Evolutionary conservation across 2,888 invertebrate species (phyloP).

Genomic region (Drosophila neutralis): DNA sequence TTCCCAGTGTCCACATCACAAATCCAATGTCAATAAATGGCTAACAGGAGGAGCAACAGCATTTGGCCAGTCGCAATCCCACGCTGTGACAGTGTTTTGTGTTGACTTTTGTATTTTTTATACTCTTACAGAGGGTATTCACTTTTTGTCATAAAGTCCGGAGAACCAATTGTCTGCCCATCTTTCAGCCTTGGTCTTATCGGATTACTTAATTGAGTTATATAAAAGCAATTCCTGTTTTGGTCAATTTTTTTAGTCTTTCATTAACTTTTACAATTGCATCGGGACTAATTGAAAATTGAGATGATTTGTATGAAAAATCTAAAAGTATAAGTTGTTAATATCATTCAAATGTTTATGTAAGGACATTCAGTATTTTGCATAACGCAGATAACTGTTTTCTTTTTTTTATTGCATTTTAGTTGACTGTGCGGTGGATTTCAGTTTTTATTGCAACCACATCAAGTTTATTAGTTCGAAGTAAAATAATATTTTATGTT

Average conservation of each 20-base stretch:
- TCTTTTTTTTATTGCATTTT: constrained; percentile 67
- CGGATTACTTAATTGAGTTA: not conserved
- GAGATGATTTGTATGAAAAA: not conserved
- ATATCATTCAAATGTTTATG: not conserved
- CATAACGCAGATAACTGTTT: not conserved
- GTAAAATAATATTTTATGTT: constrained; percentile 75
- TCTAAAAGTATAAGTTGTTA: not conserved
- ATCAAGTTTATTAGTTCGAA: constrained; percentile 69
- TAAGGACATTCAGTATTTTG: constrained; percentile 13
- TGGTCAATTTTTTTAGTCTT: not conserved
- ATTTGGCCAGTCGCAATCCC: not conserved
- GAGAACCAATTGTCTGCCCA: not conserved
- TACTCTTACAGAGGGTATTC: constrained; percentile 12
- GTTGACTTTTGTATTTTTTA: constrained; percentile 63
- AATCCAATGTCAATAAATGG: constrained; percentile 73
- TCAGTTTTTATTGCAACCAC: constrained; percentile 67
- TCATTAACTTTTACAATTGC: not conserved
- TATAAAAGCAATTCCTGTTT: not conserved
- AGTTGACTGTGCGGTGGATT: constrained; percentile 55
- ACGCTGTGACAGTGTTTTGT: constrained; percentile 4
- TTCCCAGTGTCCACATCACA: constrained; percentile 47
- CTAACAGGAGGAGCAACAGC: constrained; percentile 31
- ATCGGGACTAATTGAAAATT: not conserved
- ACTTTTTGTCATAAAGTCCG: constrained; percentile 2
- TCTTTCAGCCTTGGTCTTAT: not conserved